These are phyloP conservation scores for Porites lutea DNA, from an alignment of 64 coral and sea anemone species.

Conservation along the genomic window DNA sequence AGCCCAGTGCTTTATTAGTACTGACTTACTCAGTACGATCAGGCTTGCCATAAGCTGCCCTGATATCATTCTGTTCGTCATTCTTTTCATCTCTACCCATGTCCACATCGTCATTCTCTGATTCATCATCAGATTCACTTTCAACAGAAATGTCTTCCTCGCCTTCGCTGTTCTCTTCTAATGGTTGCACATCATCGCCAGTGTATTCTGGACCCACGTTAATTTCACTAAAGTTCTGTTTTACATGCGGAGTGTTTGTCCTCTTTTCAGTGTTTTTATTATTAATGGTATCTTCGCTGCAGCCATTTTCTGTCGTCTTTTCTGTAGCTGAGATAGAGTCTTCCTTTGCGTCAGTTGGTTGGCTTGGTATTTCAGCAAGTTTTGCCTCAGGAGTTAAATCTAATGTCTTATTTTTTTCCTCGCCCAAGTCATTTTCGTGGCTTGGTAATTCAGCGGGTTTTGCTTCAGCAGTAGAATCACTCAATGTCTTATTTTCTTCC, in stretches of 20 bases:
- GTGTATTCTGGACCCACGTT: slow-evolving; percentile 78
- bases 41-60: slow-evolving; percentile 31
- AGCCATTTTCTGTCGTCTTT: background rate
- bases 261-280: background rate
- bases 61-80: slow-evolving; percentile 24
- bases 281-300: background rate
- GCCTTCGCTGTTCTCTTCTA: slow-evolving; percentile 22
- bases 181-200: slow-evolving; percentile 86
- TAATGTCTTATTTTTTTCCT: no score
- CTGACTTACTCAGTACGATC: background rate
- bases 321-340: background rate
- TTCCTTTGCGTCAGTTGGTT: background rate
- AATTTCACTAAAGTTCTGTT: slow-evolving; percentile 90
- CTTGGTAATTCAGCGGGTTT: no score
- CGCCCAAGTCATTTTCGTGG: no score
- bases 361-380: background rate
- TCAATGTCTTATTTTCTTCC: background rate
- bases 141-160: slow-evolving; percentile 15
- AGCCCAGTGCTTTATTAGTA: background rate
- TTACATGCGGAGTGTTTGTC: slow-evolving; percentile 54
- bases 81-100: background rate
- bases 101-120: background rate
- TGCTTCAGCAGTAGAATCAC: no score
- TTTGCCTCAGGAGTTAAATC: background rate
- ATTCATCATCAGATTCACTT: slow-evolving; percentile 26